Percentiles rank a stretch among this genome's conserved stretches.
phyloP scores from a whole-genome alignment of 2,113 vertebrate species.

The Fulica atra region DNA sequence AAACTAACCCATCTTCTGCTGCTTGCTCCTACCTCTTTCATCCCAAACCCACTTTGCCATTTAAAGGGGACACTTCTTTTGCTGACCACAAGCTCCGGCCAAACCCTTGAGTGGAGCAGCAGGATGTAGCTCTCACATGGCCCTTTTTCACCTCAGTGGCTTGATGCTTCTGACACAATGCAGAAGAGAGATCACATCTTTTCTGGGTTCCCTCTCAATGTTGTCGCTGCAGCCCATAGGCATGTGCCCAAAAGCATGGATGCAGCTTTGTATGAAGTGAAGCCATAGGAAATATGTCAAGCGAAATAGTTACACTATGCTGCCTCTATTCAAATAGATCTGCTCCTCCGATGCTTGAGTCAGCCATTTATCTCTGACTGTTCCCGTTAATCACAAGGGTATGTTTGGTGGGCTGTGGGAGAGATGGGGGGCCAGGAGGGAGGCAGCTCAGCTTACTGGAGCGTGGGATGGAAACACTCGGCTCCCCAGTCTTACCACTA shows the following conservation, averaged over 20 bases:
- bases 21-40: neutral
- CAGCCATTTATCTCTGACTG: neutral
- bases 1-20: neutral
- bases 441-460: constrained; percentile 9
- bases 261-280: neutral
- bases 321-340: constrained; percentile 18
- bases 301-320: neutral
- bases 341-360: neutral
- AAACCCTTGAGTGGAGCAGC: neutral
- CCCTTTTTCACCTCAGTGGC: neutral
- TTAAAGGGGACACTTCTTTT: neutral
- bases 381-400: neutral
- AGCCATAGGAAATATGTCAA: neutral
- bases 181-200: neutral
- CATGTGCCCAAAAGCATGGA: neutral
- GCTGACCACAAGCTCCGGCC: neutral
- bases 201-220: neutral
- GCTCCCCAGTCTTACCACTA: neutral
- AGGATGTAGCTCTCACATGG: neutral
- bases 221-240: neutral
- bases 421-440: neutral
- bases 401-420: neutral
- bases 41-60: neutral
- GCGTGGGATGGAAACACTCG: constrained; percentile 39
- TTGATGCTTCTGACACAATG: neutral